Evolutionary conservation across 2,797 vertebrate species (phyloP), one percentile per base, ranked within the genome.

Genomic region (Myoxocephalus aenaeus): DNA sequence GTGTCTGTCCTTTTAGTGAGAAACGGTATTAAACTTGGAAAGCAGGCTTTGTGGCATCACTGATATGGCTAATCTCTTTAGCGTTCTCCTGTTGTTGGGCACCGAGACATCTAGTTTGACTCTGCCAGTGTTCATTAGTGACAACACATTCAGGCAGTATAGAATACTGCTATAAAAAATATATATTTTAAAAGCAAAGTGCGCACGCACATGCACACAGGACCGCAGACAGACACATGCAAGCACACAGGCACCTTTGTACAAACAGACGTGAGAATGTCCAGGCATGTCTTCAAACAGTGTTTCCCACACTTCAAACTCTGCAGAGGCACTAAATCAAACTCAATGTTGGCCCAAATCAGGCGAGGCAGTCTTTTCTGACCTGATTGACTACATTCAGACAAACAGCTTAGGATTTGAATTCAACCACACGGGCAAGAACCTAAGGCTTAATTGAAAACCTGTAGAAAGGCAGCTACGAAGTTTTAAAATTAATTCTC

Each of bases 11-110:
- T 87, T 84, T 86, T 79, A 72, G 70, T 81, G 70, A 84, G 87
- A 77, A 70, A 73, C 86, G 83, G 88, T 89, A 89, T 89, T 87
- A 83, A 85, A 91, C 78, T 82, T 84, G 59, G 80, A 88, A 81
- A 87, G 82, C 59, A 57, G 84, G 77, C 77, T 87, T 83, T 87
- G 81, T 90, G 81, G 82, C 81, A 72, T 50, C 62, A 66, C 70
- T 80, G 80, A 89, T 80, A 84, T 32, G 65, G 87, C 80, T 91
- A 88, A 92, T 91, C 85, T 88, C 80, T 76, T 91, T 85, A 90
- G 77, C 85, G 80, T 90, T 87, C 87, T 77, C 80, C 85, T 80
- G 74, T 76, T 83, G 70, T 78, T 82, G 86, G 84, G 73, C 80
- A 86, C 76, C 64, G 84, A 84, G 80, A 87, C 82, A 83, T 83